Base-by-base conservation (phyloP, 30 jellyfish, hydroid and myxozoan genomes). In the Sanderia malayensis region DNA sequence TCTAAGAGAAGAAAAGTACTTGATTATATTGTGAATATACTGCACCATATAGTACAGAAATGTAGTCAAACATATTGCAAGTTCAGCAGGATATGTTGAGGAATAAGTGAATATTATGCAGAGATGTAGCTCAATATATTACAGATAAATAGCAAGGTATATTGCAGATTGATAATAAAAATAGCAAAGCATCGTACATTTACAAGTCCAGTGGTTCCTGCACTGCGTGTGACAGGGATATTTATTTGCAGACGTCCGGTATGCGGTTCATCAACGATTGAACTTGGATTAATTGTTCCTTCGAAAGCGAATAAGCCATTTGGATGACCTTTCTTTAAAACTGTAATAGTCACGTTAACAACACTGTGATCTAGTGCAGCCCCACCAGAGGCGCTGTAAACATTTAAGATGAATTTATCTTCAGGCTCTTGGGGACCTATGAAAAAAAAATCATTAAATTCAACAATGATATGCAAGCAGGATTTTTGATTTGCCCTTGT, bases 261-360 rank as follows among this genome's bases (percentile, higher is more conserved):
- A 11, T 49, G 65, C 29, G 98, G 98, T 71, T 92, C 98, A 19
- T 52, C 57, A 33, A 92, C 70, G 9, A 28, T 21, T 17, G 82
- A 3, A 13, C 67, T 31, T 18, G 96, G 93, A 4, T 29, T 27
- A 13, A 62, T 81, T 1, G 67, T 75, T 27, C 94, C 89, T 22
- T 13, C 58, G 15, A 92, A 71, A 11, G 80, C 23, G 47, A 92
- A 92, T 55, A 84, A 60, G 0, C 98, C 98, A 68, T 61, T 79
- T 2, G 98, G 98, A 58, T 84, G 89, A 37, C 98, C 98, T 30
- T 92, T 92, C 86, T 92, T 92, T 31, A 29, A 53, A 13, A 92
- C 68, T 2, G 80, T 72, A 26, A 92, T 92, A 29, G 83, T 13
- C 27, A 84, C 82, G 49, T 68, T 78, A 6, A 90, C 52, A 28